phyloP scores from a whole-genome alignment of 2,797 vertebrate genomes.

The Xyrichtys novacula region DNA sequence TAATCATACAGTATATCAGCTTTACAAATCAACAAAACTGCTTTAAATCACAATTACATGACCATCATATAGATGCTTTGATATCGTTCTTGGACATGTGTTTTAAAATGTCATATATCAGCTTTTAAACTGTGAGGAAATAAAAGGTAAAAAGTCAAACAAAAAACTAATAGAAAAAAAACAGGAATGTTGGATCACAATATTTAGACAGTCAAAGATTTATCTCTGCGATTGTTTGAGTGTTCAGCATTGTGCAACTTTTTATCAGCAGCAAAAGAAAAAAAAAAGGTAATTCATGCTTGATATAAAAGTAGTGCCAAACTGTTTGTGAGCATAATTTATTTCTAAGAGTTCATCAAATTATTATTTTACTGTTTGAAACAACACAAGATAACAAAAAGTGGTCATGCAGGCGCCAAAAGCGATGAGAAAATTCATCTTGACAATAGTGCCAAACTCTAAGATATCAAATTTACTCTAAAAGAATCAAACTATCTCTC shows the following conservation, averaged over 20 bases:
- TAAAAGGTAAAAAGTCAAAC: background rate
- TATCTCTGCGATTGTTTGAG: background rate
- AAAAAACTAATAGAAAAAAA: background rate
- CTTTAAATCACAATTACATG: background rate
- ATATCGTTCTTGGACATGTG: background rate
- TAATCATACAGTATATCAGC: background rate
- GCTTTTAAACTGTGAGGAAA: background rate
- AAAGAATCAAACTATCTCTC: too few species aligned
- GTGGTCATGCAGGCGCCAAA: background rate
- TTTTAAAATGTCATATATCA: background rate
- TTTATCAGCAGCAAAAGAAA: background rate
- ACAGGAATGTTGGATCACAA: background rate
- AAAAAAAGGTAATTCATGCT: background rate
- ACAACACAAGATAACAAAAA: background rate
- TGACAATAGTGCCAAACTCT: too few species aligned
- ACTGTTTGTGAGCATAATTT: background rate
- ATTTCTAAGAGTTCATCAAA: background rate
- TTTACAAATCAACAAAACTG: background rate
- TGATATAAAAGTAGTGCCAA: background rate
- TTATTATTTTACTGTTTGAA: background rate
- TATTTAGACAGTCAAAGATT: background rate
- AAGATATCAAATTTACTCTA: too few species aligned
- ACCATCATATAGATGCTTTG: background rate
- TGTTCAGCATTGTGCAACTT: background rate
- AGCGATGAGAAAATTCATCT: too few species aligned